Percentiles rank a stretch among this genome's conserved stretches.
phyloP scores from a whole-genome alignment of 2,113 vertebrate species.

The Zapus hudsonius region DNA sequence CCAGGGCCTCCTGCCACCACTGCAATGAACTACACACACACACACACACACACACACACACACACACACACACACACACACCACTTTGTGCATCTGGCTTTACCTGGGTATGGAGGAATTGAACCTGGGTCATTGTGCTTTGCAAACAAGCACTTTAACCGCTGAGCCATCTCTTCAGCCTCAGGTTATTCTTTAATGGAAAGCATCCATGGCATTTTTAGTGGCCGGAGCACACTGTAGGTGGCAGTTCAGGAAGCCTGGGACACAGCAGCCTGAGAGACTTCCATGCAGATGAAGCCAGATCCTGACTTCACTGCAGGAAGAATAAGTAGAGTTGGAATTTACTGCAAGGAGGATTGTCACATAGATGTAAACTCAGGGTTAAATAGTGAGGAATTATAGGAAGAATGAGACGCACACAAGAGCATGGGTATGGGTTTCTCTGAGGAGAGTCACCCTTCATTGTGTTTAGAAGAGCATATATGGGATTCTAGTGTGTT shows the following conservation, averaged over 20 bases:
- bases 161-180: no score
- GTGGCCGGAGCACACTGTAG: not conserved
- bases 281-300: no score
- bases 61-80: no score
- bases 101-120: no score
- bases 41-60: no score
- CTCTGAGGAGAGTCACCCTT: not conserved
- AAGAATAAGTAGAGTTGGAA: not conserved
- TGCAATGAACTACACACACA: no score
- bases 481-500: not conserved
- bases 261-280: not conserved
- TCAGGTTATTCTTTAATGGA: not conserved
- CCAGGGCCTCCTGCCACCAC: no score
- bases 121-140: no score
- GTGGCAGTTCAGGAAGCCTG: no score
- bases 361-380: not conserved
- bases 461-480: not conserved
- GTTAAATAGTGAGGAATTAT: not conserved
- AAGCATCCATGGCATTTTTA: conserved; percentile 3
- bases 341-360: not conserved
- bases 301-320: not conserved
- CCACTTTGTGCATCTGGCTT: no score
- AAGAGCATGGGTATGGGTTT: not conserved
- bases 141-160: no score
- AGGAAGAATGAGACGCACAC: no score